These are phyloP conservation scores for Pocillopora grandis DNA, from an alignment of 92 coral and sea anemone genomes.

Conservation along the genomic window DNA sequence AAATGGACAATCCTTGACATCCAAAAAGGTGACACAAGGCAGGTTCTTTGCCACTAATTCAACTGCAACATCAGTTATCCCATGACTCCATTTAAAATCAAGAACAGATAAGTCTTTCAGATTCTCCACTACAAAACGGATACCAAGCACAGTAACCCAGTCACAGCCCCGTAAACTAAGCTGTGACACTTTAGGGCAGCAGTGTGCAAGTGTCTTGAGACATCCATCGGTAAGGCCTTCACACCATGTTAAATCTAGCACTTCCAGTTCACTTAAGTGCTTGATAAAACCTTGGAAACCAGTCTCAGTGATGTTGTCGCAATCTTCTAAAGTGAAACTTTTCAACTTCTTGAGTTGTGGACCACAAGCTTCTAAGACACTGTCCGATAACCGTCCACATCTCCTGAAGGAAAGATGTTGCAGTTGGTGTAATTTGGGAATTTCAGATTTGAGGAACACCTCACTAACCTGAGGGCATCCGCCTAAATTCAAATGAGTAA, in stretches of 20 bases:
- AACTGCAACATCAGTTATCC: conserved; percentile 68
- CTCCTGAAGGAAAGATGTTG: conserved; percentile 82
- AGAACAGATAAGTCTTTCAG: conserved; percentile 68
- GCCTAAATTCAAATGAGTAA: conserved; percentile 76
- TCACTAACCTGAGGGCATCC: conserved; percentile 90
- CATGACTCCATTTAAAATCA: conserved; percentile 89
- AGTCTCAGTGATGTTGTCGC: conserved; percentile 76
- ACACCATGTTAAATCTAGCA: conserved; percentile 84
- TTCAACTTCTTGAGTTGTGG: conserved; percentile 69
- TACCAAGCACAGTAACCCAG: conserved; percentile 79
- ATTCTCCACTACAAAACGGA: conserved; percentile 67
- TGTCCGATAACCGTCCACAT: conserved; percentile 76
- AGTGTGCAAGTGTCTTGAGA: conserved; percentile 55
- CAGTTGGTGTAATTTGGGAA: conserved; percentile 59
- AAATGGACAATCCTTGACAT: conserved; percentile 81
- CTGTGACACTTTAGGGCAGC: conserved; percentile 71
- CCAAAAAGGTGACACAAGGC: conserved; percentile 72
- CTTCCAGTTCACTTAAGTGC: conserved; percentile 69
- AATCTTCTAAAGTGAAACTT: conserved; percentile 78
- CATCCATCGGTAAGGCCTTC: conserved; percentile 82
- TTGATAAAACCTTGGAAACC: conserved; percentile 76
- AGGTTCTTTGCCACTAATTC: conserved; percentile 72
- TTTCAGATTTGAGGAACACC: conserved; percentile 62
- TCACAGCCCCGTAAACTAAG: conserved; percentile 86
- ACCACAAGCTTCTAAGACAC: conserved; percentile 77